These are phyloP conservation scores for Spicauda simplicius DNA, from an alignment of 2,888 invertebrate species.

Conservation along the genomic window DNA sequence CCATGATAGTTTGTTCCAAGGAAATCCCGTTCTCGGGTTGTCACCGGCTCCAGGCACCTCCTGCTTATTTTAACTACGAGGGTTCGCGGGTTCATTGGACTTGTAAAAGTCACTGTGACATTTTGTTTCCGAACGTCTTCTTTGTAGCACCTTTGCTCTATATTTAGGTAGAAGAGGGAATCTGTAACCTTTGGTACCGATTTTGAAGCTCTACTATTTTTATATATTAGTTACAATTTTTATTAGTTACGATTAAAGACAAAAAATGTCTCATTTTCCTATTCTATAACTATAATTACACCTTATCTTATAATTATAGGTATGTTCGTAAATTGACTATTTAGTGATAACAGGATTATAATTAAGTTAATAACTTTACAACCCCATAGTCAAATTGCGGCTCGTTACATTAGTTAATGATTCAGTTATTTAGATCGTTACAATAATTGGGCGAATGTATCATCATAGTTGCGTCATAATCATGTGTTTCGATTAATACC, in stretches of 20 bases:
- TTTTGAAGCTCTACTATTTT: neutral
- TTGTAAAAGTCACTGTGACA: conserved; percentile 45
- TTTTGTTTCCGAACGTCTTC: conserved; percentile 35
- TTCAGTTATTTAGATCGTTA: conserved; percentile 9
- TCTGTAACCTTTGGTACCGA: neutral
- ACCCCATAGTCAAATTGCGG: neutral
- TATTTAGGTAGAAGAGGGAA: conserved; percentile 29
- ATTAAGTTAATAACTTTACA: conserved; percentile 11
- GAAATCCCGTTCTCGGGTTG: conserved; percentile 10
- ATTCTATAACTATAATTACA: neutral
- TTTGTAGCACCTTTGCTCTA: conserved; percentile 32
- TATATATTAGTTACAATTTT: too few species aligned
- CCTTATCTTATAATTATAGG: neutral
- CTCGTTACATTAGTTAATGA: conserved; percentile 20
- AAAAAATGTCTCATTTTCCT: neutral
- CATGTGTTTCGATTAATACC: conserved; percentile 10
- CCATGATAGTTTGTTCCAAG: conserved; percentile 2
- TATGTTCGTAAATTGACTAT: neutral
- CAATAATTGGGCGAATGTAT: conserved; percentile 22
- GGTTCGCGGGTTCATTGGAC: conserved; percentile 43
- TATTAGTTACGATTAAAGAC: too few species aligned
- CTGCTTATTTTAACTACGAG: conserved; percentile 35
- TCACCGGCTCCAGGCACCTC: conserved; percentile 20
- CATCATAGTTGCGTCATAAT: conserved; percentile 3
- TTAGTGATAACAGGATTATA: conserved; percentile 7